These are phyloP conservation scores for Vanessa tameamea DNA, from an alignment of 1,140 invertebrate genomes.

Conservation along the genomic window DNA sequence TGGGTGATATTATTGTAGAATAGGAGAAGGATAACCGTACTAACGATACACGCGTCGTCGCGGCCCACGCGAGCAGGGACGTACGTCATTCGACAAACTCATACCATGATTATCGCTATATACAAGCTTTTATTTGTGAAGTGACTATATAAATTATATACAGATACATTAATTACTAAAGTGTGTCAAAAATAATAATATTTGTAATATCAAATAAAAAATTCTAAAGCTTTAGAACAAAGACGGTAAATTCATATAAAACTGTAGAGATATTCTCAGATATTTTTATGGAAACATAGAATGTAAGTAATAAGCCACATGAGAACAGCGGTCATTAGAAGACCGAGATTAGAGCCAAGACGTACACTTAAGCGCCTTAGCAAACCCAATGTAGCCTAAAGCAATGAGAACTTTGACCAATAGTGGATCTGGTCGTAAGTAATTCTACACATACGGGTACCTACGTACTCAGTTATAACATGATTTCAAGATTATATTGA, in stretches of 20 bases:
- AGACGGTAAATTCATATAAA: not conserved
- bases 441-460: not conserved
- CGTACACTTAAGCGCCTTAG: slow-evolving; percentile 4
- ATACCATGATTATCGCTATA: no score
- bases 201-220: no score
- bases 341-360: slow-evolving; percentile 8
- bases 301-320: not conserved
- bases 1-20: no score
- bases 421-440: not conserved
- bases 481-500: not conserved
- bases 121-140: no score
- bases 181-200: no score
- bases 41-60: no score
- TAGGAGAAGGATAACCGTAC: no score
- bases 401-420: slow-evolving; percentile 8
- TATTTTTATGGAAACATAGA: not conserved
- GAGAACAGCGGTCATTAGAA: slow-evolving; percentile 4
- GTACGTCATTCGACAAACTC: no score
- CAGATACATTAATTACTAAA: no score
- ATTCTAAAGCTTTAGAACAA: no score
- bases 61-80: no score
- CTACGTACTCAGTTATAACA: not conserved
- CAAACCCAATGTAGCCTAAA: slow-evolving; percentile 18
- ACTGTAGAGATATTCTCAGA: not conserved
- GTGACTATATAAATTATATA: no score